Evolutionary conservation across 2,113 vertebrate genomes (phyloP).

Genomic region (Xenus cinereus): DNA sequence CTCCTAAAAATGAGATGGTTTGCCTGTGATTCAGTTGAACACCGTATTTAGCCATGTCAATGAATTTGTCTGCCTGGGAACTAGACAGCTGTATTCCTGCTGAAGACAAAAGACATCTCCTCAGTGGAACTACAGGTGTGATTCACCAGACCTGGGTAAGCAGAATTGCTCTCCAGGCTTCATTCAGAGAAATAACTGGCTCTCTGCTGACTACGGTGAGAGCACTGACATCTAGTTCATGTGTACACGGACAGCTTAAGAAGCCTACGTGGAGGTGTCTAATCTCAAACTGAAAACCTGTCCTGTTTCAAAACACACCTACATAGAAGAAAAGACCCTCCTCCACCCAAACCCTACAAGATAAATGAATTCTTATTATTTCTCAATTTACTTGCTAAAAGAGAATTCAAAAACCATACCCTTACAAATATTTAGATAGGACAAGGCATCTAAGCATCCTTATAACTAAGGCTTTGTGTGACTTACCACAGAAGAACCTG

Average conservation of each 20-base stretch:
- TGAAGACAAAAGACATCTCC: not conserved
- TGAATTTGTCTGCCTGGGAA: not conserved
- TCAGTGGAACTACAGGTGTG: not conserved
- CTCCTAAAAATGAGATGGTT: not conserved
- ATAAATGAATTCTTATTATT: not conserved
- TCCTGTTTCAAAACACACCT: not conserved
- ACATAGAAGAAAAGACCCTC: not conserved
- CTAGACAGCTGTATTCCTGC: not conserved
- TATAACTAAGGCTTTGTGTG: not conserved
- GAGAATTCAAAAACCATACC: not conserved
- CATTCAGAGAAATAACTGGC: not conserved
- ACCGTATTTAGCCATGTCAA: not conserved
- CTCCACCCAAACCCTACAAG: not conserved
- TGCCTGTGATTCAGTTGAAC: not conserved
- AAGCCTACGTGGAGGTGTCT: not conserved
- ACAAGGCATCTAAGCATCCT: not conserved
- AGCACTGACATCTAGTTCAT: not conserved
- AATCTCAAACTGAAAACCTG: not conserved
- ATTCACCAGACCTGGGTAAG: not conserved
- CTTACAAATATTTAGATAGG: not conserved
- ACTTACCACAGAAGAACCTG: not conserved
- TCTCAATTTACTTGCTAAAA: not conserved
- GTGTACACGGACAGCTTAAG: not conserved
- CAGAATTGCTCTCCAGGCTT: not conserved
- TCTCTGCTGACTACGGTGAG: not conserved